Conservation (phyloP, 2,888 invertebrate genomes). For the Ypsolopha sequella region DNA sequence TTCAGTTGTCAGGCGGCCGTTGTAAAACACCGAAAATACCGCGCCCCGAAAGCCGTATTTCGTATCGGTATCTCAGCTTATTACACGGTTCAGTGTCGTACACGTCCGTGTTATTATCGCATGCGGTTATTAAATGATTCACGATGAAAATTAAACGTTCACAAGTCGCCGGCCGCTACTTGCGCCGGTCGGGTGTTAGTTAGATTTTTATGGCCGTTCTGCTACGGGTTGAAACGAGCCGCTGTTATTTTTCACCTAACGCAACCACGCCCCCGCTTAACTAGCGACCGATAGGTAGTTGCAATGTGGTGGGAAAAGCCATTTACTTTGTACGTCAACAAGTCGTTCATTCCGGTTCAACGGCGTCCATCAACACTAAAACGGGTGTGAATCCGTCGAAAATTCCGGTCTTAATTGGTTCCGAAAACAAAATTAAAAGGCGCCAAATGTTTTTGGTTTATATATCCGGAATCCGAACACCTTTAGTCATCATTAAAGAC, state of each 20-base stretch:
- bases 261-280: conserved; percentile 15
- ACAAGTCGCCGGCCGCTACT: conserved; percentile 6
- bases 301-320: conserved; percentile 3
- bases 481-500: conserved; percentile 34
- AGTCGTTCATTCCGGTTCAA: neutral
- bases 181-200: conserved; percentile 14
- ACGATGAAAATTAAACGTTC: conserved; percentile 20
- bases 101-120: conserved; percentile 6
- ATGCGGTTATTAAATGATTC: conserved; percentile 18
- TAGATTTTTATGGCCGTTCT: conserved; percentile 23
- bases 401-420: neutral
- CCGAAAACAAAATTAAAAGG: conserved; percentile 6
- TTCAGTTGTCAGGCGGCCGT: neutral
- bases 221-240: conserved; percentile 14
- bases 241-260: conserved; percentile 21
- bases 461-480: conserved; percentile 18
- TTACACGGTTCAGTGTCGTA: conserved; percentile 2
- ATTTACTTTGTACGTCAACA: neutral
- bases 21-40: neutral
- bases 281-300: conserved; percentile 3
- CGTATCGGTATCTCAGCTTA: neutral
- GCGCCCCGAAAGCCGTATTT: neutral
- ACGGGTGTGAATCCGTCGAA: neutral
- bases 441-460: conserved; percentile 4
- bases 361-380: neutral